A percentile compares a stretch with the other conserved stretches of the same genome.
phyloP scores from a whole-genome alignment of 1,140 invertebrate species.

The Schmidtea mediterranea region DNA sequence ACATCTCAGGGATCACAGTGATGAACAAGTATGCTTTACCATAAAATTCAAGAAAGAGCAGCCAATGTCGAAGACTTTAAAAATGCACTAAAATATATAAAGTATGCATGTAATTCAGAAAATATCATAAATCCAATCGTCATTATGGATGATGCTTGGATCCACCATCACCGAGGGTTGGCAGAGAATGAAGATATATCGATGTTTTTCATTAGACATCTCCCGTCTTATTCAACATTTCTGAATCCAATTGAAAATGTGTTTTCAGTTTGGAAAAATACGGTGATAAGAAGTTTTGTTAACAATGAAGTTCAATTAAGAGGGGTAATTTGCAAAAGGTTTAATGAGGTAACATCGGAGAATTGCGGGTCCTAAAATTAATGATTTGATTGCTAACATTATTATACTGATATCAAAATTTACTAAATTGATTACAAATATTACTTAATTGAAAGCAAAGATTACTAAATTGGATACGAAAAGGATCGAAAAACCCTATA shows the following conservation, averaged over 20 bases:
- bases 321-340: not conserved
- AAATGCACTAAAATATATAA: not conserved
- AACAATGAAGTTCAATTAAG: not conserved
- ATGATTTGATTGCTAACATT: too few species aligned
- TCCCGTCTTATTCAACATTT: not conserved
- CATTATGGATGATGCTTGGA: not conserved
- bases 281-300: not conserved
- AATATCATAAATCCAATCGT: not conserved
- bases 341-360: not conserved
- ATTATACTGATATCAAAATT: too few species aligned
- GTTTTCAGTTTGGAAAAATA: conserved; percentile 5
- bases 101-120: not conserved
- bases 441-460: too few species aligned
- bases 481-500: too few species aligned
- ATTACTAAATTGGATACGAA: too few species aligned
- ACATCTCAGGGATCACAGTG: too few species aligned
- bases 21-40: too few species aligned
- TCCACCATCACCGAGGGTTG: not conserved
- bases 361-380: too few species aligned
- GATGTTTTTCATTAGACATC: not conserved
- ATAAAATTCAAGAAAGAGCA: not conserved
- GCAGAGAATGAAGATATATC: not conserved
- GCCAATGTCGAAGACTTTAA: not conserved
- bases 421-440: too few species aligned
- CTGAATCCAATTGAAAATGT: conserved; percentile 5